Conservation (phyloP, 2,888 invertebrate genomes). For the Phanerotoma sp. region DNA sequence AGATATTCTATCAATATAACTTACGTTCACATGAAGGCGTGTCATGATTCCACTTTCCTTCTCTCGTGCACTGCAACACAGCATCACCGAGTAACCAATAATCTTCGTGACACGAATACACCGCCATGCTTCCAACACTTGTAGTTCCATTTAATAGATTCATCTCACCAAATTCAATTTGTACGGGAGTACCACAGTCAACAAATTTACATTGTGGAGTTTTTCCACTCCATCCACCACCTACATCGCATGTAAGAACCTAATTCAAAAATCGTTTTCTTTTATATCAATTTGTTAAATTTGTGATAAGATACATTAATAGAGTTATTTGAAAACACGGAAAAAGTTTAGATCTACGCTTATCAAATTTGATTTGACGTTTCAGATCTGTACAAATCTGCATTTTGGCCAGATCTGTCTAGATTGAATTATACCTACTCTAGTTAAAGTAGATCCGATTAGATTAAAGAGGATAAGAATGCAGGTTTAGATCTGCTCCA, state of each 20-base stretch:
- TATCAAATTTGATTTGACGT: no score
- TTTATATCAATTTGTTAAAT: not conserved
- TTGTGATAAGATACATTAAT: no score
- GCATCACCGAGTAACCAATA: conserved; percentile 77
- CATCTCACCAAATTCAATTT: conserved; percentile 75
- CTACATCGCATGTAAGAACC: conserved; percentile 80
- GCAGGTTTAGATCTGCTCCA: no score
- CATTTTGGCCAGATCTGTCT: no score
- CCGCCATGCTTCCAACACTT: conserved; percentile 75
- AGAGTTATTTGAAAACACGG: no score
- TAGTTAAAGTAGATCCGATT: no score
- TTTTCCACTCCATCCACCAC: conserved; percentile 81
- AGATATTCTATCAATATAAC: no score
- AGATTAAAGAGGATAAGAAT: no score
- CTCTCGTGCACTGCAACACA: conserved; percentile 72
- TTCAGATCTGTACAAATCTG: no score
- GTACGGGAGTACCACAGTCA: conserved; percentile 81
- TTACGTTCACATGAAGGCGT: conserved; percentile 84
- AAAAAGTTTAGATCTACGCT: no score
- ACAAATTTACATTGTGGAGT: conserved; percentile 83
- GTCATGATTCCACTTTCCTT: conserved; percentile 85
- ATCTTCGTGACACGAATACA: conserved; percentile 79
- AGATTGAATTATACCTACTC: no score
- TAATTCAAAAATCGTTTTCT: conserved; percentile 47
- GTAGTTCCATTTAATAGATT: conserved; percentile 76